These are phyloP conservation scores for Chaetophractus vellerosus DNA, from an alignment of 2,797 vertebrate genomes.

Conservation along the genomic window DNA sequence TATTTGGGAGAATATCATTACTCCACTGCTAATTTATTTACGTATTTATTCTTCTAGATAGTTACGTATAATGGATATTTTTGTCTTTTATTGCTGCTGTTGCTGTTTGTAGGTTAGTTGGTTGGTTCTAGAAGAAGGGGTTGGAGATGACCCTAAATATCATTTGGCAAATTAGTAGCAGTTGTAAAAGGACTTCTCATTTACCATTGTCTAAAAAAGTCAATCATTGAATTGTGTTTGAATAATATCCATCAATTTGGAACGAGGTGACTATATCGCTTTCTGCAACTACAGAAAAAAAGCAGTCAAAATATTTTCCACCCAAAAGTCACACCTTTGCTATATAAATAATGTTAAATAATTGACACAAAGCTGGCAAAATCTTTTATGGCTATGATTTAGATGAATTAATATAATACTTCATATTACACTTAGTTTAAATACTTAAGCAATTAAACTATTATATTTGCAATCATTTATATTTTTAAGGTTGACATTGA, in stretches of 20 bases:
- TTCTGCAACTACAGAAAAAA: conserved; percentile 6
- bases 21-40: neutral
- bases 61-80: neutral
- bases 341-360: neutral
- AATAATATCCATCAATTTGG: neutral
- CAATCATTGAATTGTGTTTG: neutral
- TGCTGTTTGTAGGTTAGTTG: neutral
- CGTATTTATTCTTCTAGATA: neutral
- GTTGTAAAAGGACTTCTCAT: neutral
- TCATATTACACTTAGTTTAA: neutral
- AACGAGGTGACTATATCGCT: neutral
- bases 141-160: neutral
- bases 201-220: neutral
- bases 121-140: neutral
- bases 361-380: neutral
- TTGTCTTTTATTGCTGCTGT: neutral
- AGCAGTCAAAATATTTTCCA: neutral
- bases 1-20: neutral
- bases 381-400: neutral
- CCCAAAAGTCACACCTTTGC: neutral
- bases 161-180: neutral
- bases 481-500: neutral
- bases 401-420: neutral
- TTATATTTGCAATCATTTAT: neutral
- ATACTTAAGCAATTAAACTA: neutral